These are phyloP conservation scores for Rhizomys pruinosus DNA, from an alignment of 2,113 vertebrate species.

Conservation along the genomic window DNA sequence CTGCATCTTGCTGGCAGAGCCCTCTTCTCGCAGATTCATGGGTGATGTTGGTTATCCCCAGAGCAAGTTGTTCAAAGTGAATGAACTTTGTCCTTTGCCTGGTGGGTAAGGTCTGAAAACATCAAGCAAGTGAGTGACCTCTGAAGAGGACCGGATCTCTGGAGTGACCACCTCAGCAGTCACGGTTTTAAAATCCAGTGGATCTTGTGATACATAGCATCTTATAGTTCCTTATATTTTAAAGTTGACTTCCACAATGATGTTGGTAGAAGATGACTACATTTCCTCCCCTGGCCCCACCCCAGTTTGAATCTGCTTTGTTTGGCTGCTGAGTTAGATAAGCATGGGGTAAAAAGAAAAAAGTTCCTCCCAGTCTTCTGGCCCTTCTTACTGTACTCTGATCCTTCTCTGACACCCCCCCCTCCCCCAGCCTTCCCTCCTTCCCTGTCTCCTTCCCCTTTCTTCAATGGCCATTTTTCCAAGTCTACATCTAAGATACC, in stretches of 20 bases:
- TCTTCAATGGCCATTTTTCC: conserved; percentile 65
- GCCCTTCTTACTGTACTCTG: background rate
- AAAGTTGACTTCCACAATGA: conserved; percentile 47
- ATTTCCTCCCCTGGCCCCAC: too few relatives aligned
- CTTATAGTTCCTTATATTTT: background rate
- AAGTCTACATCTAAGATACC: too few relatives aligned
- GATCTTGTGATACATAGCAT: background rate
- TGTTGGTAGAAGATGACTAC: conserved; percentile 37
- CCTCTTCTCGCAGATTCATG: background rate
- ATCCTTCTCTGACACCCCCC: background rate
- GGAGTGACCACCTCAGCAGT: background rate
- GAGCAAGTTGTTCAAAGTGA: background rate
- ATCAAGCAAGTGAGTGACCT: background rate
- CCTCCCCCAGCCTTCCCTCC: background rate
- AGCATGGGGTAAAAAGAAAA: conserved; percentile 37
- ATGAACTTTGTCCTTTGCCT: background rate
- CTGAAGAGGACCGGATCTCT: background rate
- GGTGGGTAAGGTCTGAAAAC: background rate
- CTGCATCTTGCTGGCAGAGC: background rate
- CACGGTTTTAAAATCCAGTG: background rate
- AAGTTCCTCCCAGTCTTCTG: background rate
- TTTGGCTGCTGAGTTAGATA: conserved; percentile 49
- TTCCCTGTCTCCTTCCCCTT: too few relatives aligned
- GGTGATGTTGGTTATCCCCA: background rate
- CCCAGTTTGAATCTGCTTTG: conserved; percentile 51